Conservation (phyloP, 2,113 vertebrate species). For the Taurulus bubalis region DNA sequence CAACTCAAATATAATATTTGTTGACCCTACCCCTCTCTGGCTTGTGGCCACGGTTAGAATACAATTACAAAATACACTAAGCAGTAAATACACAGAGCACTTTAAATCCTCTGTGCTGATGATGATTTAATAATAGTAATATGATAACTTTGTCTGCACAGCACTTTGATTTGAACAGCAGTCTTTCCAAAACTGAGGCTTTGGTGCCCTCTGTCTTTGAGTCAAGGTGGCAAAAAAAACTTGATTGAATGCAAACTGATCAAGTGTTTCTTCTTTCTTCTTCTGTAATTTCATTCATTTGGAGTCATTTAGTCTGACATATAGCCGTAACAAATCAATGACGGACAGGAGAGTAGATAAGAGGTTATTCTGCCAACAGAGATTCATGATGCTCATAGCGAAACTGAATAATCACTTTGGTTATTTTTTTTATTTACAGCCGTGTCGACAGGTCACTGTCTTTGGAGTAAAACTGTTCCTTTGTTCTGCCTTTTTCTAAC, state of each 20-base stretch:
- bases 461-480: slow-evolving; percentile 77
- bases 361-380: background rate
- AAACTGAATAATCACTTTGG: slow-evolving; percentile 56
- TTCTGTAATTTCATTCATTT: slow-evolving; percentile 4
- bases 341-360: background rate
- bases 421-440: slow-evolving; percentile 61
- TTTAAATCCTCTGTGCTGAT: slow-evolving; percentile 12
- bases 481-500: slow-evolving; percentile 81
- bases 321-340: background rate
- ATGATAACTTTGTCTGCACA: background rate
- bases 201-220: slow-evolving; percentile 81
- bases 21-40: background rate
- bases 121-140: background rate
- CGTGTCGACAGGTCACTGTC: slow-evolving; percentile 69
- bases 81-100: slow-evolving; percentile 23
- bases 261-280: slow-evolving; percentile 12
- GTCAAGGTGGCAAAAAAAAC: background rate
- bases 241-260: slow-evolving; percentile 1
- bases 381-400: slow-evolving; percentile 14
- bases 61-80: slow-evolving; percentile 19
- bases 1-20: background rate
- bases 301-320: background rate
- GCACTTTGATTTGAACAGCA: background rate
- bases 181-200: slow-evolving; percentile 66
- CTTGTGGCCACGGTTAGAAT: background rate